phyloP scores from a whole-genome alignment of 2,797 vertebrate species.

The Pseudochromis fuscus region DNA sequence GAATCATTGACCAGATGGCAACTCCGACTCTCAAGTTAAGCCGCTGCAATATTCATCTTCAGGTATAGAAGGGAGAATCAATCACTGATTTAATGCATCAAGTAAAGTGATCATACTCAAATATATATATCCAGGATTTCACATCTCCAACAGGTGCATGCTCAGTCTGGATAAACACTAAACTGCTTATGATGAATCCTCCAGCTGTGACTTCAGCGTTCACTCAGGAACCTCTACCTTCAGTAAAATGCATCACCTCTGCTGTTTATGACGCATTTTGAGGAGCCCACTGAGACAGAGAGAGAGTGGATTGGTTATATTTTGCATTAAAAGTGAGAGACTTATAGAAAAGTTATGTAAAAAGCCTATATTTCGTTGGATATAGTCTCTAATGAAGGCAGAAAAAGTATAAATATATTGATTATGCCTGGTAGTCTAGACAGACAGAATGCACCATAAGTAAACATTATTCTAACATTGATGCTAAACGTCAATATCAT shows the following conservation, averaged over 20 bases:
- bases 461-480: too few relatives aligned
- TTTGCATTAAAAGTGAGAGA: neutral
- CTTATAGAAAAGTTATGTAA: too few relatives aligned
- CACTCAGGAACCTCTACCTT: neutral
- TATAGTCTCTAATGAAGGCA: too few relatives aligned
- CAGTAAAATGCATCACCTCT: neutral
- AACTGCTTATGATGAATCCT: neutral
- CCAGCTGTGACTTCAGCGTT: neutral
- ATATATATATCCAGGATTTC: neutral
- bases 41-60: too few relatives aligned
- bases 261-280: neutral
- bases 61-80: neutral
- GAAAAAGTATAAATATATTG: too few relatives aligned
- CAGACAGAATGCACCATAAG: too few relatives aligned
- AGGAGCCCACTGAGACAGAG: neutral
- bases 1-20: too few relatives aligned
- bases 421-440: too few relatives aligned
- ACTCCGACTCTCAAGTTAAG: too few relatives aligned
- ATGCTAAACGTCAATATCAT: neutral
- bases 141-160: neutral
- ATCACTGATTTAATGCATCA: neutral
- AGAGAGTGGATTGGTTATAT: neutral
- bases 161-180: neutral
- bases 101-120: neutral
- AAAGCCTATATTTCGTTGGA: too few relatives aligned